These are phyloP conservation scores for Drosophila ochracea DNA, from an alignment of 2,888 invertebrate genomes.

Conservation along the genomic window DNA sequence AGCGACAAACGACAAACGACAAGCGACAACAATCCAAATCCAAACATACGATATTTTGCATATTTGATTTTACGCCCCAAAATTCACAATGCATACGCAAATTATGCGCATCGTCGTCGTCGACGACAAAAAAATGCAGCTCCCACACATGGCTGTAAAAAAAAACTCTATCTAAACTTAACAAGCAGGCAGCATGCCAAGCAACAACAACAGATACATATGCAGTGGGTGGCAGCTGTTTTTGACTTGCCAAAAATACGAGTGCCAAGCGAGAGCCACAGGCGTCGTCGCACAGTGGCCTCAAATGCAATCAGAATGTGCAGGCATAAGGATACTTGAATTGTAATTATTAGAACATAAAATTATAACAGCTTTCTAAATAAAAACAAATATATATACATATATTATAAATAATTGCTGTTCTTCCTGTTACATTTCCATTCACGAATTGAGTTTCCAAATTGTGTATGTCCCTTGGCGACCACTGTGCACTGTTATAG, in stretches of 20 bases:
- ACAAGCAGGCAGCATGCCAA: slow-evolving; percentile 72
- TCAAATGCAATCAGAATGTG: background rate
- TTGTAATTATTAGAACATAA: background rate
- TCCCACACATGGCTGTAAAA: slow-evolving; percentile 64
- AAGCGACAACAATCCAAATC: slow-evolving; percentile 36
- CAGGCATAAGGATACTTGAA: background rate
- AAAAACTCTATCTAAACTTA: slow-evolving; percentile 60
- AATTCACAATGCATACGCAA: slow-evolving; percentile 77
- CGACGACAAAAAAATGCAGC: slow-evolving; percentile 44
- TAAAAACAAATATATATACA: background rate
- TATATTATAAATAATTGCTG: background rate
- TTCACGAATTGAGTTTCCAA: background rate
- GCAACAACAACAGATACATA: slow-evolving; percentile 32
- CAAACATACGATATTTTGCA: slow-evolving; percentile 73
- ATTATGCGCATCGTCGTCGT: slow-evolving; percentile 75
- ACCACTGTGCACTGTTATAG: slow-evolving; percentile 48
- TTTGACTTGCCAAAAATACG: slow-evolving; percentile 48
- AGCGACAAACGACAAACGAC: slow-evolving; percentile 11
- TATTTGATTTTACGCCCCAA: slow-evolving; percentile 77
- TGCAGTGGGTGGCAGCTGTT: slow-evolving; percentile 54
- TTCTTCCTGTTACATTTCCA: background rate
- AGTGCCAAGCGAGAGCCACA: slow-evolving; percentile 38
- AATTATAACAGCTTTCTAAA: background rate
- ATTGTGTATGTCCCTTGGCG: slow-evolving; percentile 14
- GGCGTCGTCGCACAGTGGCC: slow-evolving; percentile 50